Conservation (phyloP, 2,113 vertebrate genomes). For the Leptocoma aspasia region DNA sequence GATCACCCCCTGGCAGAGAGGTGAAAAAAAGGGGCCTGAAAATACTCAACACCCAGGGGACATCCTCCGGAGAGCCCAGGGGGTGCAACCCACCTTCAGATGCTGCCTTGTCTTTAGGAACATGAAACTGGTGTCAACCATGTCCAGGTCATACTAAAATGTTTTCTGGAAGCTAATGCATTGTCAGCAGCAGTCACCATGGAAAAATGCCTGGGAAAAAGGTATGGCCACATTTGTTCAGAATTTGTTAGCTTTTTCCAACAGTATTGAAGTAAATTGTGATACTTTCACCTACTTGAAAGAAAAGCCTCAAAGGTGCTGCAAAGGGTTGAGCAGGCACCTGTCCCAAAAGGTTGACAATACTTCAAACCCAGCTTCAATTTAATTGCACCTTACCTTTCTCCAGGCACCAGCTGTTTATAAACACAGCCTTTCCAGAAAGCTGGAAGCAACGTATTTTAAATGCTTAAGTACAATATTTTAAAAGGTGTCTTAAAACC, state of each 20-base stretch:
- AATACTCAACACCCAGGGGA: neutral
- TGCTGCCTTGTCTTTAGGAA: neutral
- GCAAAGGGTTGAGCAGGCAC: rapidly evolving
- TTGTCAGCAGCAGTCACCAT: neutral
- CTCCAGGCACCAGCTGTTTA: neutral
- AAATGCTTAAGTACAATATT: neutral
- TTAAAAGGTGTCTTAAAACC: neutral
- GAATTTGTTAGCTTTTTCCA: neutral
- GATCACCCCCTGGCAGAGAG: neutral
- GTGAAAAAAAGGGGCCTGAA: neutral
- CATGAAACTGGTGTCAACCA: neutral
- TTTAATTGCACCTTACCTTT: neutral
- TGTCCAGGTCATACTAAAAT: neutral
- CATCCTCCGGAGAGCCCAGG: neutral
- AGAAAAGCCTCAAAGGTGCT: neutral
- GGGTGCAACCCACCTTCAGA: neutral
- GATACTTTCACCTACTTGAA: neutral
- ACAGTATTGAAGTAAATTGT: neutral
- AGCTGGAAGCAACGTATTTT: neutral
- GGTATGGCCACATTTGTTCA: neutral
- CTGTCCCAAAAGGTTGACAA: neutral
- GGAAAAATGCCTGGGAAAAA: neutral
- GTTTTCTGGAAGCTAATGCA: neutral
- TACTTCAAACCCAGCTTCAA: neutral
- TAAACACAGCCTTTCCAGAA: neutral